Evolutionary conservation across 2,888 invertebrate genomes (phyloP).

Genomic region (Cabera pusaria): DNA sequence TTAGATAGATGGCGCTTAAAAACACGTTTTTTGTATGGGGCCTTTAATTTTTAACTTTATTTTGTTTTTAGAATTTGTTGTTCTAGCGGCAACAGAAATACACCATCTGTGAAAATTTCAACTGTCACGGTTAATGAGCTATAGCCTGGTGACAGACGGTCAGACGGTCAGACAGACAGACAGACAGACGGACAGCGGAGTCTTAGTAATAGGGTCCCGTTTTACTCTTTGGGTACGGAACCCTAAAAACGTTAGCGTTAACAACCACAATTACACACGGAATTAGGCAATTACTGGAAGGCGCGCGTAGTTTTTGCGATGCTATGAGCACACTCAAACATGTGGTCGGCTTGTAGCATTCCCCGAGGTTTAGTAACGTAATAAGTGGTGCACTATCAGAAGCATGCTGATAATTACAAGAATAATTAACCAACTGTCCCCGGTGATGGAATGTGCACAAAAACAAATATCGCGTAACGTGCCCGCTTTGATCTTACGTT

Average conservation of each 20-base stretch:
- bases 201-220: too few species aligned
- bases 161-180: too few species aligned
- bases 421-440: conserved; percentile 64
- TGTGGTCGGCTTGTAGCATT: conserved; percentile 44
- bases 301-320: conserved; percentile 58
- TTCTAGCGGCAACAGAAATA: too few species aligned
- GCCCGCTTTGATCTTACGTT: conserved; percentile 31
- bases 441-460: conserved; percentile 67
- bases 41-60: too few species aligned
- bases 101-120: too few species aligned
- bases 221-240: too few species aligned
- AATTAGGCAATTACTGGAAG: conserved; percentile 61
- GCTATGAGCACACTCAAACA: conserved; percentile 42
- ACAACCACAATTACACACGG: conserved; percentile 50
- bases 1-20: too few species aligned
- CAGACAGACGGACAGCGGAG: too few species aligned
- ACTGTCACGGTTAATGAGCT: too few species aligned
- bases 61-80: too few species aligned
- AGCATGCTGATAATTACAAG: conserved; percentile 64
- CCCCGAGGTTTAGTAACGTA: conserved; percentile 30
- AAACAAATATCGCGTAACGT: conserved; percentile 61
- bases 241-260: conserved; percentile 12
- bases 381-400: conserved; percentile 47
- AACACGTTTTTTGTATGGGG: too few species aligned
- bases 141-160: too few species aligned